Conservation (phyloP, 1,140 invertebrate species). For the Aphelenchoides fujianensis region DNA sequence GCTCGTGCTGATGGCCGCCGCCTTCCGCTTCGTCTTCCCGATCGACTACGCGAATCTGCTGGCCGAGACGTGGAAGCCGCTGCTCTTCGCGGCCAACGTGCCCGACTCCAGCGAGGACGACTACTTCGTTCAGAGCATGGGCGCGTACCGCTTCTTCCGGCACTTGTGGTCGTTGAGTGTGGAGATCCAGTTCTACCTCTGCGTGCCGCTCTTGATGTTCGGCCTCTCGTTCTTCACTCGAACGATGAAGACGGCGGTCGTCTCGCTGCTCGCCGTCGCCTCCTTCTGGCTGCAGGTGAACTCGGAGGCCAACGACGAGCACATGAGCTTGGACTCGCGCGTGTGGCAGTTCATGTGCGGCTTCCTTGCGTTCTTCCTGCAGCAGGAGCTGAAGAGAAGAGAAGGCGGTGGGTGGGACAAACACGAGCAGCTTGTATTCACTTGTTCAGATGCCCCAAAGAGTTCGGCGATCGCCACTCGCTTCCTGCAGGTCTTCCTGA, state of each 20-base stretch:
- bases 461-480: background rate
- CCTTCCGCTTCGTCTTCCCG: no score
- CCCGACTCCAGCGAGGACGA: background rate
- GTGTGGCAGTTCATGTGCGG: slow-evolving; percentile 11
- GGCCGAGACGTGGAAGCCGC: background rate
- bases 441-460: background rate
- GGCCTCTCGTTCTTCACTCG: background rate
- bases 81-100: background rate
- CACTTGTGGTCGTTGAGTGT: slow-evolving; percentile 6
- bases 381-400: background rate
- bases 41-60: background rate
- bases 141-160: background rate
- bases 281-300: background rate
- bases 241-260: background rate
- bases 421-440: background rate
- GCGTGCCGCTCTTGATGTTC: background rate
- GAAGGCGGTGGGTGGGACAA: background rate
- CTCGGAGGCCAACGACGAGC: background rate
- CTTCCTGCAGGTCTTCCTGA: background rate
- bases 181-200: slow-evolving; percentile 4
- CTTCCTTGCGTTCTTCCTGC: background rate
- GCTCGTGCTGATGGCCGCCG: no score
- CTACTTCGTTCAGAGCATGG: background rate
- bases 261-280: background rate
- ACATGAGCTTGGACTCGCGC: slow-evolving; percentile 1